Conservation (phyloP, 2,797 vertebrate species). For the Xenentodon cancila region DNA sequence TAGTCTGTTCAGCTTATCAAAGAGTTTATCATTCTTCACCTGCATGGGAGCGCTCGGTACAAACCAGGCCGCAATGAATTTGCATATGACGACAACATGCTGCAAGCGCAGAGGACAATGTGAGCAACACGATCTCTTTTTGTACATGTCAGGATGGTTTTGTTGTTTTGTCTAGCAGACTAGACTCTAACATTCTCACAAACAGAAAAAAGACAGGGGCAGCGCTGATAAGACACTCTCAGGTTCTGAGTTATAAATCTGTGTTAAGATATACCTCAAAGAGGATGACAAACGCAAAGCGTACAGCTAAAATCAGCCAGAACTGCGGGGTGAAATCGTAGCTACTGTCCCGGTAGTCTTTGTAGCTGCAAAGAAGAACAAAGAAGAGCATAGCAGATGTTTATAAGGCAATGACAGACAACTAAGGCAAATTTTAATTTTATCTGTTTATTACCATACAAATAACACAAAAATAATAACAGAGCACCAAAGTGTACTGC, state of each 20-base stretch:
- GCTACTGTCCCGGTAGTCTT: slow-evolving; percentile 87
- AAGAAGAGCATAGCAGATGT: slow-evolving; percentile 6
- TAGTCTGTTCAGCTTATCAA: slow-evolving; percentile 79
- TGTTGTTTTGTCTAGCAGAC: neutral
- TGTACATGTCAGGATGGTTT: neutral
- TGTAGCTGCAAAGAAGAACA: slow-evolving; percentile 82
- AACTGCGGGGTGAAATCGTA: slow-evolving; percentile 86
- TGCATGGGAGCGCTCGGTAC: slow-evolving; percentile 86
- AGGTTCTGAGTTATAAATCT: neutral
- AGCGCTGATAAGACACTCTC: neutral
- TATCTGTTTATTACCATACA: neutral
- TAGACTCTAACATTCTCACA: neutral
- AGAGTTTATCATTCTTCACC: slow-evolving; percentile 86
- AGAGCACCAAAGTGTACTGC: neutral
- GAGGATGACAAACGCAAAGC: slow-evolving; percentile 91
- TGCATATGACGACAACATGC: slow-evolving; percentile 92
- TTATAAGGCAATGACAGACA: neutral
- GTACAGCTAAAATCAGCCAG: slow-evolving; percentile 92
- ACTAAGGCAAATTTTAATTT: neutral
- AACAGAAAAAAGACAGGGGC: neutral
- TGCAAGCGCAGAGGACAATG: slow-evolving; percentile 61
- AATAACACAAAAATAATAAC: neutral
- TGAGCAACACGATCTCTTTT: slow-evolving; percentile 16
- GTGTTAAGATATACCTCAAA: slow-evolving; percentile 86
- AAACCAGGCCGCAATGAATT: slow-evolving; percentile 92